These are phyloP conservation scores for Aulostomus chinensis DNA, from an alignment of 2,797 vertebrate species.

Conservation along the genomic window DNA sequence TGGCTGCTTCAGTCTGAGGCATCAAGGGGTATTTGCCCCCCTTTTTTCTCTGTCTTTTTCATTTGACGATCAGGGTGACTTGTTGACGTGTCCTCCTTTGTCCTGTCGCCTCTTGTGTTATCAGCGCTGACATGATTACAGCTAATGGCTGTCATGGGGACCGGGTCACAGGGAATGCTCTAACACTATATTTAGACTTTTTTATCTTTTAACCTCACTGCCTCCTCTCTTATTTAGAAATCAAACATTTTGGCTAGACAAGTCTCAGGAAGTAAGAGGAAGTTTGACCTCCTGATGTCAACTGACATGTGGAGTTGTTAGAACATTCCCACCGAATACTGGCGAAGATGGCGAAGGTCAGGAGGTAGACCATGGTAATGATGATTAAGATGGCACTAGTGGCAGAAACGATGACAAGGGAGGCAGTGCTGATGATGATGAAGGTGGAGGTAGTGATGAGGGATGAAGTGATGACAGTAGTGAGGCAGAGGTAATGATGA, in stretches of 20 bases:
- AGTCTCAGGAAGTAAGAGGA: slow-evolving; percentile 20
- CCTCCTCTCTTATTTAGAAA: slow-evolving; percentile 29
- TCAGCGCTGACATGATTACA: slow-evolving; percentile 72
- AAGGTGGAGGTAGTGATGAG: slow-evolving; percentile 24
- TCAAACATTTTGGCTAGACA: slow-evolving; percentile 32
- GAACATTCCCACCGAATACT: not conserved
- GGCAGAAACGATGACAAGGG: slow-evolving; percentile 27
- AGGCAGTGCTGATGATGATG: slow-evolving; percentile 17
- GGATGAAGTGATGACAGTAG: slow-evolving; percentile 42
- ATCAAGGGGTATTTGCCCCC: slow-evolving; percentile 7
- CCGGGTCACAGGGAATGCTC: slow-evolving; percentile 38
- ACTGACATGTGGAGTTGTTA: slow-evolving; percentile 10
- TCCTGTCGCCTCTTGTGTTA: slow-evolving; percentile 67
- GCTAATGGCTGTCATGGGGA: slow-evolving; percentile 70
- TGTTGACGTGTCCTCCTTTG: slow-evolving; percentile 71
- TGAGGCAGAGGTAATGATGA: slow-evolving; percentile 57
- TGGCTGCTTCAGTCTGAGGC: slow-evolving; percentile 61
- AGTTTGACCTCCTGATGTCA: slow-evolving; percentile 42
- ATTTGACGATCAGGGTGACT: slow-evolving; percentile 55
- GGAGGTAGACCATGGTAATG: slow-evolving; percentile 6
- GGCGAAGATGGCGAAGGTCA: slow-evolving; percentile 10
- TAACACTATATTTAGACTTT: slow-evolving; percentile 56
- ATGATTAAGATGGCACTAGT: slow-evolving; percentile 33
- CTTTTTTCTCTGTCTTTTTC: slow-evolving; percentile 34
- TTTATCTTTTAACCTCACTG: slow-evolving; percentile 28